Conservation (phyloP, 92 coral and sea anemone species). For the Nematostella vectensis region DNA sequence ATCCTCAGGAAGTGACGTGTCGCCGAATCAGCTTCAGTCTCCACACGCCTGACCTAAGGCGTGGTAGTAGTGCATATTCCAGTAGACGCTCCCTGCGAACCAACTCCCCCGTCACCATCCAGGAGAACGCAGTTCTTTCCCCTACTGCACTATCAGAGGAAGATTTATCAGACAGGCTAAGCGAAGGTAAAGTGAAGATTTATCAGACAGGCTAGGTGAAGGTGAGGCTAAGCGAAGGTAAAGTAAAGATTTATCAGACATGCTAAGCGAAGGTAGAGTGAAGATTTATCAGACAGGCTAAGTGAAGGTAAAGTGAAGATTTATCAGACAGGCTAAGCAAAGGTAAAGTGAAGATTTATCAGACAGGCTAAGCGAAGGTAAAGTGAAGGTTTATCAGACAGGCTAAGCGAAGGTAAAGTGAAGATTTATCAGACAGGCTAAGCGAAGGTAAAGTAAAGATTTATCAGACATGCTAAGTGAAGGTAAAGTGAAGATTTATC, state of each 20-base stretch:
- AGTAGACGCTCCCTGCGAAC: constrained; percentile 63
- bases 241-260: background rate
- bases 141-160: constrained; percentile 71
- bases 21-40: constrained; percentile 78
- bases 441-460: background rate
- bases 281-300: too few species aligned
- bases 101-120: constrained; percentile 14
- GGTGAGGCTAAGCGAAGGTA: background rate
- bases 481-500: too few species aligned
- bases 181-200: constrained; percentile 17
- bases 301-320: too few species aligned
- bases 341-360: too few species aligned
- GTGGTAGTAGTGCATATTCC: constrained; percentile 50
- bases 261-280: too few species aligned
- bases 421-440: background rate
- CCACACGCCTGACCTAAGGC: constrained; percentile 54
- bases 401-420: constrained; percentile 25
- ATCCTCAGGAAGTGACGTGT: constrained; percentile 67
- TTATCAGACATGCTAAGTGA: too few species aligned
- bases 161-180: constrained; percentile 67
- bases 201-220: background rate
- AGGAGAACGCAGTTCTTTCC: constrained; percentile 18
- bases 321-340: too few species aligned
- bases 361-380: too few species aligned
- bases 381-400: constrained; percentile 82